Conservation (phyloP, 2,113 vertebrate genomes). For the Stigmatopora argus region DNA sequence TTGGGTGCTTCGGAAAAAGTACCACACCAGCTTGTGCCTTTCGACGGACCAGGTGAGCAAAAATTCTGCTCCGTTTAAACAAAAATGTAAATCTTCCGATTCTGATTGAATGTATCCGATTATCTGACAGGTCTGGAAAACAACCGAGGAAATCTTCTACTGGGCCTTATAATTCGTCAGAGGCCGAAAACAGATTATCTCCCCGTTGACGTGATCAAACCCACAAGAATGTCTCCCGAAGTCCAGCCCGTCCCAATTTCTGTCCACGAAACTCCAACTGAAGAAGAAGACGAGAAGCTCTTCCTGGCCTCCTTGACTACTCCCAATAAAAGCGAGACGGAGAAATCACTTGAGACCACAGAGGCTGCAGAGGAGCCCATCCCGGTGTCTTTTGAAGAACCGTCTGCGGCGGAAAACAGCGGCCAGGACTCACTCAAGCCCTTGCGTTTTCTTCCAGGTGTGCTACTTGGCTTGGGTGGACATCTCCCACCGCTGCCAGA, state of each 20-base stretch:
- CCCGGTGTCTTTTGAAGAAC: constrained; percentile 53
- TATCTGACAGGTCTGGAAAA: constrained; percentile 83
- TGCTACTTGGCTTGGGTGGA: constrained; percentile 87
- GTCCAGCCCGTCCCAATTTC: constrained; percentile 75
- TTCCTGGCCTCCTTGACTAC: constrained; percentile 83
- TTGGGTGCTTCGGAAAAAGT: constrained; percentile 90
- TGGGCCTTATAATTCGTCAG: constrained; percentile 93
- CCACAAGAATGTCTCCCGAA: constrained; percentile 73
- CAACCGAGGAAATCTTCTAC: constrained; percentile 86
- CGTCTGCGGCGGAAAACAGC: constrained; percentile 65
- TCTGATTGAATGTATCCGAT: constrained; percentile 9
- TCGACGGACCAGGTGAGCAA: constrained; percentile 92
- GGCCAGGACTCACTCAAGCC: constrained; percentile 79
- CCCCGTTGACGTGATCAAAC: constrained; percentile 72
- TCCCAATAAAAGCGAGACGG: constrained; percentile 76
- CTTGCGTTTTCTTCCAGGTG: constrained; percentile 91
- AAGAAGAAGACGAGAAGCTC: constrained; percentile 81
- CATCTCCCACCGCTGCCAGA: constrained; percentile 77
- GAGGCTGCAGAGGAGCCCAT: constrained; percentile 56
- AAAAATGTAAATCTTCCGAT: background rate
- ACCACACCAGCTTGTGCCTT: constrained; percentile 95
- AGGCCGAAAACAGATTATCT: constrained; percentile 84
- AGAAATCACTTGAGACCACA: constrained; percentile 70
- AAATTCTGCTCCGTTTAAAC: background rate
- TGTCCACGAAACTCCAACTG: constrained; percentile 60